Conservation (phyloP, 2,888 invertebrate species). For the Drosophila siamana region DNA sequence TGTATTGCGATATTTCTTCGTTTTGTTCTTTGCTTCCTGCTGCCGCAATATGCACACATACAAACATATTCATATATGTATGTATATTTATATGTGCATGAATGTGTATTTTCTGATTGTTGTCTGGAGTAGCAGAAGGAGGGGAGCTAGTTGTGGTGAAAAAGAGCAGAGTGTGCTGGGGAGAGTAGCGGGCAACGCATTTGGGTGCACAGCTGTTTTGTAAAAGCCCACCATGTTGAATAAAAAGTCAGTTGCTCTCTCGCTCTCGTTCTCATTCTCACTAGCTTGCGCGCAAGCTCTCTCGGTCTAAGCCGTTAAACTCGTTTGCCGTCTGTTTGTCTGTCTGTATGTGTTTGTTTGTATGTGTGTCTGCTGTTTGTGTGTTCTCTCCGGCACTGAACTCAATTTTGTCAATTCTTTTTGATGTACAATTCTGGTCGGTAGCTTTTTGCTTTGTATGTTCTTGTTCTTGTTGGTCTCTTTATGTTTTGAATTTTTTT, state of each 20-base stretch:
- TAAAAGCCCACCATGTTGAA: constrained; percentile 44
- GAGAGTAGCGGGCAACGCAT: constrained; percentile 10
- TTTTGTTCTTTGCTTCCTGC: constrained; percentile 53
- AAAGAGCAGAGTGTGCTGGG: background rate
- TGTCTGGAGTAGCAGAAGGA: constrained; percentile 23
- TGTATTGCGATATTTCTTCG: constrained; percentile 49
- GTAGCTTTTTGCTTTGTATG: constrained; percentile 58
- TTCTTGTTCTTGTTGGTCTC: constrained; percentile 43
- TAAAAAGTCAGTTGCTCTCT: constrained; percentile 13
- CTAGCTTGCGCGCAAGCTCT: background rate
- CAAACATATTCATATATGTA: constrained; percentile 20
- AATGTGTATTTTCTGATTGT: constrained; percentile 2
- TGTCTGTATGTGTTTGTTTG: constrained; percentile 3
- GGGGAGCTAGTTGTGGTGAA: background rate
- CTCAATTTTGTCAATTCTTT: constrained; percentile 76
- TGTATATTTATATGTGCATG: background rate
- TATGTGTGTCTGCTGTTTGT: constrained; percentile 5
- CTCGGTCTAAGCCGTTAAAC: constrained; percentile 35
- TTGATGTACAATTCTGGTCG: constrained; percentile 57
- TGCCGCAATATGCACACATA: constrained; percentile 19
- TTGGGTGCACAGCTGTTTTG: constrained; percentile 56
- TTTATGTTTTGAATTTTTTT: constrained; percentile 39
- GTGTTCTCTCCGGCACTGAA: constrained; percentile 54
- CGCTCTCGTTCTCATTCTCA: background rate
- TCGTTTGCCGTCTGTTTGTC: constrained; percentile 36